These are phyloP conservation scores for Drosophila borborema DNA, from an alignment of 2,888 invertebrate species.

Conservation along the genomic window DNA sequence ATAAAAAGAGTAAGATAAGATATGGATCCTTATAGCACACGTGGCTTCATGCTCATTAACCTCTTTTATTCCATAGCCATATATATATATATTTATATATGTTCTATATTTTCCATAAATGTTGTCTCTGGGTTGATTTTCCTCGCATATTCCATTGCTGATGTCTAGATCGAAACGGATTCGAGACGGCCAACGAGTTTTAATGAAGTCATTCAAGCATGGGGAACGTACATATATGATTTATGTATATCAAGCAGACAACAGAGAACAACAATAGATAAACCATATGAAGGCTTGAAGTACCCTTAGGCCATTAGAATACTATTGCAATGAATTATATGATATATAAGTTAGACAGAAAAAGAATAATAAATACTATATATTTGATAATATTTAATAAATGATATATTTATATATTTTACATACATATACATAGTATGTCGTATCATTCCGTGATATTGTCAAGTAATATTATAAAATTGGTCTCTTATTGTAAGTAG, in stretches of 20 bases:
- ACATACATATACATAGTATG: no score
- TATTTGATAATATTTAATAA: no score
- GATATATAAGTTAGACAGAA: background rate
- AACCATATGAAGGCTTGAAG: background rate
- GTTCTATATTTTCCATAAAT: background rate
- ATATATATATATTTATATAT: background rate
- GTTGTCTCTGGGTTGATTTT: conserved; percentile 8
- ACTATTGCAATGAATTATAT: background rate
- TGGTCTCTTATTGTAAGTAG: no score
- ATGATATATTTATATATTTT: no score
- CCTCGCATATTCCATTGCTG: conserved; percentile 3
- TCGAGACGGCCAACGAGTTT: conserved; percentile 22
- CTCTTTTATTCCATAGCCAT: background rate
- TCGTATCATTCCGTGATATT: no score
- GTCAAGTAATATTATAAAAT: no score
- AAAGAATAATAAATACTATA: background rate
- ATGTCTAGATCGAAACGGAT: conserved; percentile 25
- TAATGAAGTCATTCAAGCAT: conserved; percentile 32
- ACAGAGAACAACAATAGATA: background rate
- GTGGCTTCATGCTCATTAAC: background rate
- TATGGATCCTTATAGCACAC: no score
- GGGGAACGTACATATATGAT: conserved; percentile 11
- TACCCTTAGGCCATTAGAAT: conserved; percentile 1
- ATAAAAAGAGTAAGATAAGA: no score
- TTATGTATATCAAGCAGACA: conserved; percentile 14